Percentiles rank a stretch among this genome's conserved stretches.
Evolutionary conservation across 2,797 vertebrate genomes (phyloP).

Genomic region (Siniperca obscura): DNA sequence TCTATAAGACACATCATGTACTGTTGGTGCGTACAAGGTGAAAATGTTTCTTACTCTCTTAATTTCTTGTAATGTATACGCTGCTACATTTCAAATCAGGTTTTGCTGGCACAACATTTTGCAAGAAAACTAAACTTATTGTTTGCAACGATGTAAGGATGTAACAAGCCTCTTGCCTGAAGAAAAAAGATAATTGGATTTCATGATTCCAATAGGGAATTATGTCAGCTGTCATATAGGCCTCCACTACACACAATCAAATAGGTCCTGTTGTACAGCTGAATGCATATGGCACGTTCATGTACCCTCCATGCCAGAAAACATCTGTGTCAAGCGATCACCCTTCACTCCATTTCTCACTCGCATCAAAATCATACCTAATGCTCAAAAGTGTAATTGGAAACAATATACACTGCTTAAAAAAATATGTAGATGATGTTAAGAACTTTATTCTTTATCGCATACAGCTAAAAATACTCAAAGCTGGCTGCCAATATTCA

Average conservation of each 20-base stretch:
- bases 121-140: neutral
- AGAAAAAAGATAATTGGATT: conserved; percentile 36
- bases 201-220: conserved; percentile 12
- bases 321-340: neutral
- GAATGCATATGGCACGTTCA: conserved; percentile 6
- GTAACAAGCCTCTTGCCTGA: conserved; percentile 9
- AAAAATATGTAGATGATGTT: conserved; percentile 22
- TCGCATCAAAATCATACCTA: neutral
- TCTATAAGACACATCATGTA: neutral
- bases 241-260: conserved; percentile 10
- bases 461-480: conserved; percentile 18
- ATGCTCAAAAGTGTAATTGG: conserved; percentile 1
- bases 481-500: conserved; percentile 21
- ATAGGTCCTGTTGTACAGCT: conserved; percentile 5
- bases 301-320: conserved; percentile 4
- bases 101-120: neutral
- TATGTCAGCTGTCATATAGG: conserved; percentile 35
- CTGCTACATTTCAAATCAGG: conserved; percentile 27
- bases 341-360: conserved; percentile 1
- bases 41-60: neutral
- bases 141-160: conserved; percentile 13
- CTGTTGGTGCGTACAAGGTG: neutral
- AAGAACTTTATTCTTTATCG: conserved; percentile 1
- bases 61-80: neutral
- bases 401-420: neutral